Percentiles rank a stretch among this genome's conserved stretches.
These are phyloP conservation scores for Morpho helenor DNA, from an alignment of 2,888 invertebrate genomes.

Conservation along the genomic window DNA sequence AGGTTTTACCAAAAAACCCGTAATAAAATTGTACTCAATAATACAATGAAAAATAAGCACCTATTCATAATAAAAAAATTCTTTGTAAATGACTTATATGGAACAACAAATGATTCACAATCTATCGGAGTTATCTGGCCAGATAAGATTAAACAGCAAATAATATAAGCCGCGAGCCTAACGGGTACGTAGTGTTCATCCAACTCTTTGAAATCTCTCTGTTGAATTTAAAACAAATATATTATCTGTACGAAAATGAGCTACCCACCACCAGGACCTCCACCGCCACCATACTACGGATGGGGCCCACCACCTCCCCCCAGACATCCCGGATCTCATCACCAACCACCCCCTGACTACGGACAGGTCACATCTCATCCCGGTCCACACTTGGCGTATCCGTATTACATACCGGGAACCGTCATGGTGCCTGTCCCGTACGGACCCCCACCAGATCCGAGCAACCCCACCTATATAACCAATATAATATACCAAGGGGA, in stretches of 20 bases:
- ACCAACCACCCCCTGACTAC: conserved; percentile 17
- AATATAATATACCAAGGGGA: conserved; percentile 69
- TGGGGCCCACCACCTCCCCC: conserved; percentile 39
- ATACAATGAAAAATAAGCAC: too few relatives aligned
- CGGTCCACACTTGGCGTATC: conserved; percentile 35
- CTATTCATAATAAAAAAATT: too few relatives aligned
- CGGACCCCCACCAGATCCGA: conserved; percentile 31
- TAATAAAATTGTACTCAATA: too few relatives aligned
- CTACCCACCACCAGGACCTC: conserved; percentile 38
- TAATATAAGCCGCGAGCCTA: conserved; percentile 18
- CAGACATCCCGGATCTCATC: conserved; percentile 36
- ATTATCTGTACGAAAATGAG: conserved; percentile 40
- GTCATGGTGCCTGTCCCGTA: conserved; percentile 58
- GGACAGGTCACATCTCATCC: conserved; percentile 1
- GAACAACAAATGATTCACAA: conserved; percentile 16
- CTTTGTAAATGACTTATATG: conserved; percentile 7
- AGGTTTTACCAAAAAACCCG: too few relatives aligned
- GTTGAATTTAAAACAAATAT: neutral
- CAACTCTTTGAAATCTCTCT: neutral
- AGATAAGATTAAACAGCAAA: conserved; percentile 19
- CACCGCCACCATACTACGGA: conserved; percentile 44
- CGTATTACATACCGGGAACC: conserved; percentile 58
- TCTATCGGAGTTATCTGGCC: conserved; percentile 12
- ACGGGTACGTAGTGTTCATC: neutral
- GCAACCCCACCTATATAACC: conserved; percentile 60